Evolutionary conservation across 2,797 vertebrate genomes (phyloP), one percentile per base, ranked within the genome.

Genomic region (Benthosema pterotum): DNA sequence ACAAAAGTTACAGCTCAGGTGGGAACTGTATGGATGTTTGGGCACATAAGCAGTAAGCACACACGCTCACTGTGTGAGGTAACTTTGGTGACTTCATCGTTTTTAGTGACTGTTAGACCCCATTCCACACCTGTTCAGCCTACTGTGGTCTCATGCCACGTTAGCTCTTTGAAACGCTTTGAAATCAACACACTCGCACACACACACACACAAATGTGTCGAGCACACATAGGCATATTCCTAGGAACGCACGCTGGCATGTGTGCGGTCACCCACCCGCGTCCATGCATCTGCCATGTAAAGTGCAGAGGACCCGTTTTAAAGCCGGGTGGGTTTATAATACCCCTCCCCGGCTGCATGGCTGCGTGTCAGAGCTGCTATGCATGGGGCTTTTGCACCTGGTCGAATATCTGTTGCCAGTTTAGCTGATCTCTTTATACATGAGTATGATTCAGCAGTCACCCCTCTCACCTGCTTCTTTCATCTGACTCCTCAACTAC

Each of bases 1-100:
- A 78, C 86, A 87, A 78, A 76, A 85, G 70, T 83, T 77, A 87
- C 80, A 63, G 73, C 79, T 83, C 83, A 89, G 80, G 79, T 88
- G 86, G 84, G 83, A 87, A 32, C 60, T 11, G 3, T 15, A 22
- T 8, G 52, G 17, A 16, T 55, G 52, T 55, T 69, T 49, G 15
- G 62, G 42, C 50, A 45, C 52, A 48, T 3, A 51, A 17, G 63
- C 71, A n/a, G n/a, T n/a, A n/a, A n/a, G n/a, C n/a, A n/a, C n/a
- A n/a, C 32, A 8, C 7, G 2, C 8, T 13, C 5, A 12, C 3
- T 46, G 45, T 15, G 45, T 46, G 28, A 19, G 48, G 48, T 32
- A 70, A 50, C 13, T 22, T 63, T 19, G 7, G 71, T 86, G 80
- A 82, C 73, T 80, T 76, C 57, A 65, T 78, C 80, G 60, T 50